Percentiles rank a stretch among this genome's conserved stretches.
phyloP scores from a whole-genome alignment of 2,113 vertebrate genomes.

The Turdus rufiventris region DNA sequence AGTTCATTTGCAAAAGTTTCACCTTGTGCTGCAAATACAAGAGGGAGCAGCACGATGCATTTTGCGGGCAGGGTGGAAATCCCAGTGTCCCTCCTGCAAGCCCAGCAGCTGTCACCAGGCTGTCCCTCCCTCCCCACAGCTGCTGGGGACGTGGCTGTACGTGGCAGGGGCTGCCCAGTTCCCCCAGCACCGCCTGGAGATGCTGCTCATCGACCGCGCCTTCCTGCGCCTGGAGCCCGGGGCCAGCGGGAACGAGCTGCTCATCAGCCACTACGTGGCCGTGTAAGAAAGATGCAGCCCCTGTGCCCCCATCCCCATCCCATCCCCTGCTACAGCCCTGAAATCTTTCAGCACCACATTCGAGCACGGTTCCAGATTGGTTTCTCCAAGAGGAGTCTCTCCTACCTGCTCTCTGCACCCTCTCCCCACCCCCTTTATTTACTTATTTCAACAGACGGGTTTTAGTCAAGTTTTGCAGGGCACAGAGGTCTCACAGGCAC shows the following conservation, averaged over 20 bases:
- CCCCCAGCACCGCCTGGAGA: conserved; percentile 10
- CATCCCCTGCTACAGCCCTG: accelerated
- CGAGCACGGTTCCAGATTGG: accelerated
- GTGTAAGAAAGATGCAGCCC: neutral
- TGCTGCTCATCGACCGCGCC: conserved; percentile 36
- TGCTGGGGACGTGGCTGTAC: conserved; percentile 8
- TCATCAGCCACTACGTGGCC: neutral
- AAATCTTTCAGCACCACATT: accelerated
- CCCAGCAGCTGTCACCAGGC: neutral
- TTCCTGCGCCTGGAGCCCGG: neutral
- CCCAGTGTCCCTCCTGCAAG: neutral
- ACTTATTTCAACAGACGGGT: neutral
- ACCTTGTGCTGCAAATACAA: neutral
- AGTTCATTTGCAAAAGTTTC: neutral
- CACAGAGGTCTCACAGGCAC: neutral
- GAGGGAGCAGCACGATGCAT: accelerated
- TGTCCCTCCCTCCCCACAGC: neutral
- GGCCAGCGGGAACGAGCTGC: neutral
- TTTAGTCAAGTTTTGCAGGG: neutral
- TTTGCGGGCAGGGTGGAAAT: neutral
- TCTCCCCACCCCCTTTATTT: neutral
- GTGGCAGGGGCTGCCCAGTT: conserved; percentile 18
- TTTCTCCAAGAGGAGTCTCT: neutral
- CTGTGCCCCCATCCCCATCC: neutral
- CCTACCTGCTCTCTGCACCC: accelerated